Conservation (phyloP, 1,140 invertebrate genomes). For the Zaprionus ghesquierei region DNA sequence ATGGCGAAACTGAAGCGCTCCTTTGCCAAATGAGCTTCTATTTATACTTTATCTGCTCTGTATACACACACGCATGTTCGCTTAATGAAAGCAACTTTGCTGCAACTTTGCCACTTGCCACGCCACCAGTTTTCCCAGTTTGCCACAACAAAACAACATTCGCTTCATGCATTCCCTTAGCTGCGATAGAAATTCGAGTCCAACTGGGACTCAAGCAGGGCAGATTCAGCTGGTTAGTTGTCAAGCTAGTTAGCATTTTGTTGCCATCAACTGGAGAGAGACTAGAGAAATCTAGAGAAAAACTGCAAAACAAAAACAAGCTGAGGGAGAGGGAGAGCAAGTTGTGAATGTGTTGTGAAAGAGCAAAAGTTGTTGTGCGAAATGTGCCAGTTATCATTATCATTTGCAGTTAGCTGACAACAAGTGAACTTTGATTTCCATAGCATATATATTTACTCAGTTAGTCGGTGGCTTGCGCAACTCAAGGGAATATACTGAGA, state of each 20-base stretch:
- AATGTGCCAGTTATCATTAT: constrained; percentile 10
- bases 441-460: background rate
- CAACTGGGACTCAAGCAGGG: background rate
- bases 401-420: background rate
- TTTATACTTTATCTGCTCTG: background rate
- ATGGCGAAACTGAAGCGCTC: background rate
- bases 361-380: background rate
- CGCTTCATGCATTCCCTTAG: background rate
- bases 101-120: background rate
- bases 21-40: background rate
- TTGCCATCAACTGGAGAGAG: constrained; percentile 6
- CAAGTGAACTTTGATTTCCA: constrained; percentile 19
- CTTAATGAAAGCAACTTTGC: constrained; percentile 1
- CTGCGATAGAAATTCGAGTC: background rate
- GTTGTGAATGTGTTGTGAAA: background rate
- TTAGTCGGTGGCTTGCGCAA: background rate
- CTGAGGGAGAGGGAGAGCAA: background rate
- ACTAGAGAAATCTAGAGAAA: background rate
- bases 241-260: constrained; percentile 43
- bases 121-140: background rate
- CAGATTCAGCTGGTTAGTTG: background rate
- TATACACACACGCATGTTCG: background rate
- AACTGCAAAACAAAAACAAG: background rate
- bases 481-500: background rate
- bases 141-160: background rate